phyloP scores from a whole-genome alignment of 2,888 invertebrate genomes.

The Drosophila helvetica region DNA sequence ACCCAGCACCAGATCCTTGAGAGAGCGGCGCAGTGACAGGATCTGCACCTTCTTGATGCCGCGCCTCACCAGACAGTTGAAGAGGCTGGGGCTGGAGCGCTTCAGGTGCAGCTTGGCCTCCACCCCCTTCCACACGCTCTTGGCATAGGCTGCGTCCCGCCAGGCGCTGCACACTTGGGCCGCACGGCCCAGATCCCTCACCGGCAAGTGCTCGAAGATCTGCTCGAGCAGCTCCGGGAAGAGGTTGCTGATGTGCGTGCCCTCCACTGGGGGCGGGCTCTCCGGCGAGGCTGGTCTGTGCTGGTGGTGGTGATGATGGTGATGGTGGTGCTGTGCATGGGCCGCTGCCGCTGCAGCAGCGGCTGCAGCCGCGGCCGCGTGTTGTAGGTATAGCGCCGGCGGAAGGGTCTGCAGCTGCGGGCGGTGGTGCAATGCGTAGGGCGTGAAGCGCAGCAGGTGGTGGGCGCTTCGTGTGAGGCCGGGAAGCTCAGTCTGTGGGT shows the following conservation, averaged over 20 bases:
- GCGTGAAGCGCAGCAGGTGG: slow-evolving; percentile 85
- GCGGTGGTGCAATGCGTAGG: slow-evolving; percentile 88
- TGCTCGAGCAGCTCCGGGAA: slow-evolving; percentile 96
- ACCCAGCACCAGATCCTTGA: slow-evolving; percentile 93
- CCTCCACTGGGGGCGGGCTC: slow-evolving; percentile 85
- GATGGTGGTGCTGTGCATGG: slow-evolving; percentile 81
- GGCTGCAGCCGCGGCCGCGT: slow-evolving; percentile 75
- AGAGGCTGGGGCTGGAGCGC: slow-evolving; percentile 92
- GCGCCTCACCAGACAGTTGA: slow-evolving; percentile 92
- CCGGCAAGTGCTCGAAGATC: slow-evolving; percentile 95
- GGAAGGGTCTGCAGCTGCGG: slow-evolving; percentile 84
- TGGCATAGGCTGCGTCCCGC: slow-evolving; percentile 96
- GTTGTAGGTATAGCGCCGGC: slow-evolving; percentile 80
- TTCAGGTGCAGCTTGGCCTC: slow-evolving; percentile 95
- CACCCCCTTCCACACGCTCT: slow-evolving; percentile 96
- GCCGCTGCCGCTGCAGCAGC: slow-evolving; percentile 80
- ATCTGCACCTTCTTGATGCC: slow-evolving; percentile 96
- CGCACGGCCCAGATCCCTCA: slow-evolving; percentile 94
- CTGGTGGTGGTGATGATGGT: slow-evolving; percentile 82
- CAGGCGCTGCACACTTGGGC: slow-evolving; percentile 95
- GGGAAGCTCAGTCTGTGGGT: slow-evolving; percentile 84
- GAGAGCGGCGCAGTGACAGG: slow-evolving; percentile 91
- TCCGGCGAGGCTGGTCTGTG: slow-evolving; percentile 81
- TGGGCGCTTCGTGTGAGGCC: slow-evolving; percentile 82
- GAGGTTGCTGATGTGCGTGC: slow-evolving; percentile 92